Evolutionary conservation across 2,113 vertebrate genomes (phyloP).

Genomic region (Microcebus lehilahytsara): DNA sequence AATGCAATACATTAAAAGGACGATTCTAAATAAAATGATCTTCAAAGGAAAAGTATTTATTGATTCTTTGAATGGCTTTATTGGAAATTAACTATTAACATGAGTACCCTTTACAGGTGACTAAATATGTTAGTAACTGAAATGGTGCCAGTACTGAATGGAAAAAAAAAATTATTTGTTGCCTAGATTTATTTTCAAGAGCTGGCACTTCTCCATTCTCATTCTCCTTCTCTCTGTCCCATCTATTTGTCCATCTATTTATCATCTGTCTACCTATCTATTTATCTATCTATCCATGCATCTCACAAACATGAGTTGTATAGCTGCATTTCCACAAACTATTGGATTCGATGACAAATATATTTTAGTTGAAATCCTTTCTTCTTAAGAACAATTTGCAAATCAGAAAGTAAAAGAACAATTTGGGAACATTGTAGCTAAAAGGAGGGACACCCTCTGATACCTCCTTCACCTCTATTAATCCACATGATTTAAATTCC

Average conservation of each 20-base stretch:
- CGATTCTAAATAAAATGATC: not conserved
- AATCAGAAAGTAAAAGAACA: not conserved
- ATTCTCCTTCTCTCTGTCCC: not conserved
- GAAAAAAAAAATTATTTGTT: not conserved
- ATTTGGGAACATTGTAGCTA: not conserved
- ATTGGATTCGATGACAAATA: not conserved
- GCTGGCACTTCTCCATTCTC: rapidly evolving
- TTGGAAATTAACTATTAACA: not conserved
- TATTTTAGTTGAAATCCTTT: not conserved
- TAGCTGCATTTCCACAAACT: not conserved
- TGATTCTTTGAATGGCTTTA: not conserved
- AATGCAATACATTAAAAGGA: not conserved
- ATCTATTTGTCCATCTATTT: not conserved
- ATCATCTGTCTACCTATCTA: too few species aligned
- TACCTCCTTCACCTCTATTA: not conserved
- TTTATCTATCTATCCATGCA: not conserved
- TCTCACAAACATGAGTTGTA: not conserved
- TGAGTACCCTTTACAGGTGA: not conserved
- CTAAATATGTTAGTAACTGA: not conserved
- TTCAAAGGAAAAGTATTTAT: not conserved
- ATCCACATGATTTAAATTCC: not conserved
- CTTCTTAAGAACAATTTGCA: not conserved
- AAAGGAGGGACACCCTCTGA: not conserved
- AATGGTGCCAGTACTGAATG: not conserved
- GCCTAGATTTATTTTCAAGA: not conserved